Base-by-base conservation (phyloP, 2,888 invertebrate species). In the Cynaeus angustus region DNA sequence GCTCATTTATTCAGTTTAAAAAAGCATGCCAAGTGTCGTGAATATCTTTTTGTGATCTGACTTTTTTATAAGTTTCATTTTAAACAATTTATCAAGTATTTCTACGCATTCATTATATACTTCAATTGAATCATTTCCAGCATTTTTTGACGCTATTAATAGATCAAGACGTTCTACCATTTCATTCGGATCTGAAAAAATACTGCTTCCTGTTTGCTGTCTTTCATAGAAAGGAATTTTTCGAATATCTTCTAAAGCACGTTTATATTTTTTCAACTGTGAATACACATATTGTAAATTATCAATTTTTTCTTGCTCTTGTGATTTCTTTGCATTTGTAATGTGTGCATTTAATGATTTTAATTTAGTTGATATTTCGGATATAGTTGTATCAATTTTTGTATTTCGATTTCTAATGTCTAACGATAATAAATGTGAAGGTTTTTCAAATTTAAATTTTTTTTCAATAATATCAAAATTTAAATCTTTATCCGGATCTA, bases 151-250 rank as follows among this genome's bases (percentile, higher is more conserved):
- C 50, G 62, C 52, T 53, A 64, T 68, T 68, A 68, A 68, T 64
- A 68, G 46, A 64, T 68, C 64, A 64, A 70, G 70, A 70, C 66
- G 46, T 69, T 66, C 70, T 56, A 69, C 65, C 66, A 64, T 64
- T 68, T 65, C 53, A 68, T 68, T 65, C 48, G 48, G 68, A 70
- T 70, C 59, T 67, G 67, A 67, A 61, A 67, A 67, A 50, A 61
- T 56, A 38, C 56, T 26, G 26, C 26, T 26, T 37, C 37, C 37
- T 37, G n/a, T 37, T 37, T n/a, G 37, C 37, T 37, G 37, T 28
- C 43, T 58, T 58, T 58, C 41, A 43, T 58, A 58, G 38, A 21
- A 58, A 58, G 58, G 45, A 58, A 58, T 58, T 58, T 58, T 58
- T 58, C 58, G 37, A 28, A 55, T 37, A 55, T 55, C 55, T 37